These are phyloP conservation scores for Neomicropteryx cornuta DNA, from an alignment of 1,140 invertebrate genomes.

Conservation along the genomic window DNA sequence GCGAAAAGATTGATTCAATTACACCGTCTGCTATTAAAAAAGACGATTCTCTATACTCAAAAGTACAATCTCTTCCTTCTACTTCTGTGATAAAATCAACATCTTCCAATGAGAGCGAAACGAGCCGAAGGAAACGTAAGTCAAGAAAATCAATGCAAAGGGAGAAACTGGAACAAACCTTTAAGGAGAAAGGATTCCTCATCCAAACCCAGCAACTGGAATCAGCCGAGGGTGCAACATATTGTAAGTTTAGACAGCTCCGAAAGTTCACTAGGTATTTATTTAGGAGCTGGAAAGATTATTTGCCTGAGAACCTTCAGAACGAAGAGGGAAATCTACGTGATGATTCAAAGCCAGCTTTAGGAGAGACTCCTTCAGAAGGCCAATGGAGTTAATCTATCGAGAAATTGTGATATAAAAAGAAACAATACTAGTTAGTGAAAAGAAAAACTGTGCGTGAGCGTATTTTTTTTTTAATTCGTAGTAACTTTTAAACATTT, in stretches of 20 bases:
- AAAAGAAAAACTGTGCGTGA: no score
- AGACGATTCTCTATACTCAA: no score
- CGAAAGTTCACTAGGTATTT: constrained; percentile 86
- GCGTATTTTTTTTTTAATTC: no score
- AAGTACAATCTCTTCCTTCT: no score
- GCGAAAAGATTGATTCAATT: constrained; percentile 36
- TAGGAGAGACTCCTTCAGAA: no score
- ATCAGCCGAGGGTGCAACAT: constrained; percentile 83
- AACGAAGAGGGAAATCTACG: constrained; percentile 17
- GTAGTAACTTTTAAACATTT: no score
- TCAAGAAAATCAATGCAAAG: constrained; percentile 72
- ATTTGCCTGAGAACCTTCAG: constrained; percentile 66
- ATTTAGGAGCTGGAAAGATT: constrained; percentile 87
- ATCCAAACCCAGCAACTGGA: constrained; percentile 88
- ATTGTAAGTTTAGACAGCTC: constrained; percentile 85
- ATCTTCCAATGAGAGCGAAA: no score
- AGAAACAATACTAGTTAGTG: no score
- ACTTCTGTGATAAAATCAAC: no score
- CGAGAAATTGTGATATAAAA: no score
- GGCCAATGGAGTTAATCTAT: no score
- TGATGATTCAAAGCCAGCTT: not conserved
- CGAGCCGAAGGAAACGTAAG: constrained; percentile 52
- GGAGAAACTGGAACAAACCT: constrained; percentile 82
- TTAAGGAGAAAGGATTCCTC: constrained; percentile 84
- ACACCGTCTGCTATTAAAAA: no score